Base-by-base conservation (phyloP, 1,140 invertebrate species). In the Vanessa atalanta region DNA sequence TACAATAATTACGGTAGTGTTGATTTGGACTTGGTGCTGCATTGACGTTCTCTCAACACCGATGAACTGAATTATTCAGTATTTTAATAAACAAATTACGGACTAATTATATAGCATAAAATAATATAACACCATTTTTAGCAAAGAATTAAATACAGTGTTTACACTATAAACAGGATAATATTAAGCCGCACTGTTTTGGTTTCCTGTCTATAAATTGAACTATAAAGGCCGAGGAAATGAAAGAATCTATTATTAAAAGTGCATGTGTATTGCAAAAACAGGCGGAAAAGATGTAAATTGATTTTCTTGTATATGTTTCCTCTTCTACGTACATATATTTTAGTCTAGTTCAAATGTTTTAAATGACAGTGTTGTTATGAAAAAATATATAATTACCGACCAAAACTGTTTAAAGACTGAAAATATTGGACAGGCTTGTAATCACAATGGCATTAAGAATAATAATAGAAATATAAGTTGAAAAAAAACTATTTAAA, bases 201-300 rank as follows among this genome's bases (percentile, higher is more conserved):
- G 26, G 57, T 61, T 61, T 61, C 57, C 57, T 61, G 23, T 16
- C 7, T 37, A 37, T 37, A 37, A 31, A 61, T 15, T 37, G 57
- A 61, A 61, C 37, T 14, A 69, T 69, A 23, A 69, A 69, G 55
- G 20, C 66, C 12, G 53, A 67, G 66, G 66, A 69, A 69, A 69
- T 60, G 66, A 47, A 69, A 47, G 37, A 47, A 53, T 65, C 20
- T 31, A 57, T 50, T 67, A 67, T 65, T 57, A 20, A 43, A 47
- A 57, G 37, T 69, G 66, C 55, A 60, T 60, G 14, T n/a, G 37
- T 37, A 20, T 57, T 60, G 51, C 57, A 69, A 69, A 69, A 69
- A 68, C 51, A 13, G 15, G 47, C 51, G 50, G 65, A 55, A 53
- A 67, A 67, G 20, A 55, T 20, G 65, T 31, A 67, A 67, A 67